phyloP scores from a whole-genome alignment of 2,113 vertebrate species.

The Emydura subglobosa region DNA sequence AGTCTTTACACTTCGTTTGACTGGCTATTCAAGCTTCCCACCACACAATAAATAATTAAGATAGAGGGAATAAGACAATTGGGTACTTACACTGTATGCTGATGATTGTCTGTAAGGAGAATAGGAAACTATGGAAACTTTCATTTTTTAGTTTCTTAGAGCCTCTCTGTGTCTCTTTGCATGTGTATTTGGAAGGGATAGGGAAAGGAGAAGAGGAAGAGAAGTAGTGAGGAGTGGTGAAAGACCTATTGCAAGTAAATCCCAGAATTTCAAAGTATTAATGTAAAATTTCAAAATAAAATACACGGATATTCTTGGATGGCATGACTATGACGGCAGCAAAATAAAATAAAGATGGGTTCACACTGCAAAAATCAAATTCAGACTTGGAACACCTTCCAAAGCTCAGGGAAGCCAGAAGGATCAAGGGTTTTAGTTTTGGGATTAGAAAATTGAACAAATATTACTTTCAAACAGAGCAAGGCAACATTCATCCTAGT shows the following conservation, averaged over 20 bases:
- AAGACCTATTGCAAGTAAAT: fast-evolving
- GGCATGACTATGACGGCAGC: not conserved
- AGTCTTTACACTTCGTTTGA: not conserved
- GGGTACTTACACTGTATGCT: not conserved
- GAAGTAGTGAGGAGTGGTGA: fast-evolving
- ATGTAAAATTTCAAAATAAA: too few relatives aligned
- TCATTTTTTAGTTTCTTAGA: not conserved
- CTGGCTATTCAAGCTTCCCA: not conserved
- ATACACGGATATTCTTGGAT: not conserved
- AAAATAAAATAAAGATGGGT: too few relatives aligned
- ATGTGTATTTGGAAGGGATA: not conserved
- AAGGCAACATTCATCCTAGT: not conserved
- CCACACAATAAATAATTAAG: not conserved
- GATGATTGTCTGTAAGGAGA: not conserved
- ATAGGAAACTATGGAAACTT: not conserved
- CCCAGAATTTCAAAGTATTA: too few relatives aligned
- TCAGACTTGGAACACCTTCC: not conserved
- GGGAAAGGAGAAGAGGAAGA: not conserved
- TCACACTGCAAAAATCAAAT: not conserved
- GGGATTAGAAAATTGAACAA: not conserved
- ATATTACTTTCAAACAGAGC: not conserved
- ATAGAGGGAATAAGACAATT: fast-evolving
- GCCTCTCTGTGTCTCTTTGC: not conserved
- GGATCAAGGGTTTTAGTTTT: not conserved
- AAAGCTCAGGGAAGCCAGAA: not conserved